A percentile compares a stretch with the other conserved stretches of the same genome.
phyloP scores from a whole-genome alignment of 1,140 invertebrate species.

The Paraescarpia echinospica region DNA sequence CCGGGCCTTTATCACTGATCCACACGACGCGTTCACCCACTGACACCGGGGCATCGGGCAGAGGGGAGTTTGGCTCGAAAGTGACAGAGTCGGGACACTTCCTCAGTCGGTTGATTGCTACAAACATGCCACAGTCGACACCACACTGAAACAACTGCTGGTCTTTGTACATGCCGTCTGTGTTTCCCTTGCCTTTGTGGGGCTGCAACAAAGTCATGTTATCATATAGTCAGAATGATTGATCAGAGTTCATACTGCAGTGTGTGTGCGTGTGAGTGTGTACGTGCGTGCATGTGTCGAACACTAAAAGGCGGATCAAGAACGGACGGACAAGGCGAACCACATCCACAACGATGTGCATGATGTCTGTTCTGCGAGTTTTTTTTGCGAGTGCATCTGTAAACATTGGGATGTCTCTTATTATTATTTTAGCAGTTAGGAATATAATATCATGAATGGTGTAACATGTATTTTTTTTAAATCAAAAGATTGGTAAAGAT shows the following conservation, averaged over 20 bases:
- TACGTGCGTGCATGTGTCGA: no score
- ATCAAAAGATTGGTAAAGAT: no score
- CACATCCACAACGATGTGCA: no score
- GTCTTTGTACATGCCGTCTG: slow-evolving; percentile 47
- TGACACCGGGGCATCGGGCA: slow-evolving; percentile 45
- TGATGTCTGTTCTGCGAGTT: no score
- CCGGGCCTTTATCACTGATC: slow-evolving; percentile 60
- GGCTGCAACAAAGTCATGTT: slow-evolving; percentile 19
- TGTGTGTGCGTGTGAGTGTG: neutral
- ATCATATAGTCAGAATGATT: neutral
- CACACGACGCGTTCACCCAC: slow-evolving; percentile 64
- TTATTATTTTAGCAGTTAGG: no score
- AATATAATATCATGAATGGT: no score
- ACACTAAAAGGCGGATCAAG: no score
- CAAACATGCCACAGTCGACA: slow-evolving; percentile 48
- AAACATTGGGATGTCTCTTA: no score
- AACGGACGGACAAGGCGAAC: no score
- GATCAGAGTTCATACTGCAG: no score
- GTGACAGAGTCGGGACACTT: slow-evolving; percentile 17
- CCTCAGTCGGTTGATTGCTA: slow-evolving; percentile 45
- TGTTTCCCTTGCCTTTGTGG: slow-evolving; percentile 42
- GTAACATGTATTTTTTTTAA: no score
- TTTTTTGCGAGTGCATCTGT: no score
- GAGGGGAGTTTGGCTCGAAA: slow-evolving; percentile 12
- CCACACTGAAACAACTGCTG: slow-evolving; percentile 44